phyloP scores from a whole-genome alignment of 2,113 vertebrate genomes.

The Condylura cristata region DNA sequence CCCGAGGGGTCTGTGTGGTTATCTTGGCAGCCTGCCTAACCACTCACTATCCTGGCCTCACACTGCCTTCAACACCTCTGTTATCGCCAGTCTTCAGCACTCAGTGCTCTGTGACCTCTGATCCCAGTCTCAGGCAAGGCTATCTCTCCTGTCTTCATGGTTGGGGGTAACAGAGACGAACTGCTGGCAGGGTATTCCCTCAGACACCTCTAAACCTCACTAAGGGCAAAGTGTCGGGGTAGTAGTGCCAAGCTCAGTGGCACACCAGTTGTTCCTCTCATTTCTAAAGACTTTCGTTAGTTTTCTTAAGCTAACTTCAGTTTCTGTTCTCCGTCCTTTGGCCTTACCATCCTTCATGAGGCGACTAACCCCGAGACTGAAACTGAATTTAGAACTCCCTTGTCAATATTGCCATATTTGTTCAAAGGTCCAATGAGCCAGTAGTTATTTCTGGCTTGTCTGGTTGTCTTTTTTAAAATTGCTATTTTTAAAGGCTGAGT shows the following conservation, averaged over 20 bases:
- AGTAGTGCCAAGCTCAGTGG: not conserved
- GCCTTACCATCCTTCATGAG: not conserved
- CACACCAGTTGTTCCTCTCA: not conserved
- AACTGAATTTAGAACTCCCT: slow-evolving; percentile 70
- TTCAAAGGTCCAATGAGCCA: slow-evolving; percentile 59
- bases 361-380: not conserved
- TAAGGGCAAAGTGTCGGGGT: not conserved
- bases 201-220: not conserved
- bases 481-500: slow-evolving; percentile 76
- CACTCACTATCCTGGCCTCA: not conserved
- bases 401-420: slow-evolving; percentile 66
- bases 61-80: accelerated
- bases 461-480: slow-evolving; percentile 69
- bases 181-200: not conserved
- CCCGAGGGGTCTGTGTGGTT: not conserved
- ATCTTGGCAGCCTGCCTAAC: not conserved
- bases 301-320: slow-evolving; percentile 46
- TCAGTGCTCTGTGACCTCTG: not conserved
- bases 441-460: slow-evolving; percentile 77
- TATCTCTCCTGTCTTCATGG: not conserved
- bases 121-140: too few species aligned
- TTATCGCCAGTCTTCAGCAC: too few species aligned
- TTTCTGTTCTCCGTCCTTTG: slow-evolving; percentile 35
- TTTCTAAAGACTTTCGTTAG: not conserved
- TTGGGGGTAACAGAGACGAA: not conserved